Evolutionary conservation across 2,113 vertebrate species (phyloP).

Genomic region (Oncorhynchus mykiss): DNA sequence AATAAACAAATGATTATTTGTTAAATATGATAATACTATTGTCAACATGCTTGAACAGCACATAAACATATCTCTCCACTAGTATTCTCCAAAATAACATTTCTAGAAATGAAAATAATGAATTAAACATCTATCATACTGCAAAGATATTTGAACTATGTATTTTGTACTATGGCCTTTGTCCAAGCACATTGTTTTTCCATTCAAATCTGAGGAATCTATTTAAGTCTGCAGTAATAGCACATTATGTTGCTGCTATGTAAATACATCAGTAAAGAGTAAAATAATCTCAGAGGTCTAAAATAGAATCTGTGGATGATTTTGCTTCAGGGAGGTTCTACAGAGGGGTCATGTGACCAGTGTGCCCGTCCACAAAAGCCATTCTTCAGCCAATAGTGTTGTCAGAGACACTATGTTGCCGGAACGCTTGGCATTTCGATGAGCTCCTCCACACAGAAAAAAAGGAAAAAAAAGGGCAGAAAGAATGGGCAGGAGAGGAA

Average conservation of each 20-base stretch:
- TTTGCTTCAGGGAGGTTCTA: constrained; percentile 56
- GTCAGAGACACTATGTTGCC: constrained; percentile 63
- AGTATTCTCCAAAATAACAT: background rate
- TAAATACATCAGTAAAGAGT: constrained; percentile 12
- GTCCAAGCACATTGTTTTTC: background rate
- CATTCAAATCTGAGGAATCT: background rate
- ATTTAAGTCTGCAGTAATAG: background rate
- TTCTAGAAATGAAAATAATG: background rate
- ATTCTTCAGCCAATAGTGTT: constrained; percentile 69
- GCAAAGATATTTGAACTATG: constrained; percentile 3
- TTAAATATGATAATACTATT: background rate
- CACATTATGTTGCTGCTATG: background rate
- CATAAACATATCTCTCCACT: background rate
- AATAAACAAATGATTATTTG: background rate
- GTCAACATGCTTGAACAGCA: background rate
- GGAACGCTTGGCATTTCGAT: constrained; percentile 70
- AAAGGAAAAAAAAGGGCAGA: constrained; percentile 29
- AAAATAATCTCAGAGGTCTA: constrained; percentile 42
- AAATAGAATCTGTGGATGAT: constrained; percentile 47
- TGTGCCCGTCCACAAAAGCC: constrained; percentile 62
- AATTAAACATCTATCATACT: background rate
- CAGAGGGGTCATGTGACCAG: constrained; percentile 67
- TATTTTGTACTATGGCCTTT: background rate
- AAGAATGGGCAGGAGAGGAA: constrained; percentile 22
- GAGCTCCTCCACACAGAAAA: constrained; percentile 59